These are phyloP conservation scores for Diaperis boleti DNA, from an alignment of 2,888 invertebrate genomes.

Conservation along the genomic window DNA sequence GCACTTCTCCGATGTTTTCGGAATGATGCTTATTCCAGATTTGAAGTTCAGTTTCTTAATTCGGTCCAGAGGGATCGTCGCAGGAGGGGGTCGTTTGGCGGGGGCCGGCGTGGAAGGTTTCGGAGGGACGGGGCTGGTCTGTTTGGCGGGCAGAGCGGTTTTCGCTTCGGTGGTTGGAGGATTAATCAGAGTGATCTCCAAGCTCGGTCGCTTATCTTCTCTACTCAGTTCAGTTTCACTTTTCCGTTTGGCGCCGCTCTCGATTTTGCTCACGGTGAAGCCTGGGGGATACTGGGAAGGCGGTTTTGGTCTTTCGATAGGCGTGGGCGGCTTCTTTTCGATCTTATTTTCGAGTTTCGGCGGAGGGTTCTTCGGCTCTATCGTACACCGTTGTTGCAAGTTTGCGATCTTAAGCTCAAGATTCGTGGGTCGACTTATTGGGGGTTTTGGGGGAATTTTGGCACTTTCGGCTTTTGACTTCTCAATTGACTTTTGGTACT, in stretches of 20 bases:
- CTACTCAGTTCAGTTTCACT: constrained; percentile 48
- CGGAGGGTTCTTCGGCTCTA: constrained; percentile 54
- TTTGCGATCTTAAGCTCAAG: constrained; percentile 58
- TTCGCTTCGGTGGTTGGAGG: constrained; percentile 46
- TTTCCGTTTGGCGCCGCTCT: constrained; percentile 62
- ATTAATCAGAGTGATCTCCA: constrained; percentile 64
- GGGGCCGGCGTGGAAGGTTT: constrained; percentile 16
- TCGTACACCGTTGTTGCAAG: constrained; percentile 59
- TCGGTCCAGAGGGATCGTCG: constrained; percentile 69
- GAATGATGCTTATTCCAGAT: constrained; percentile 60
- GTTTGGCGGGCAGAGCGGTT: constrained; percentile 38
- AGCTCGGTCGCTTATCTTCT: constrained; percentile 61
- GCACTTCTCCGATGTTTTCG: constrained; percentile 60
- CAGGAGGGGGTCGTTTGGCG: constrained; percentile 68
- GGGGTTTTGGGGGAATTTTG: constrained; percentile 8
- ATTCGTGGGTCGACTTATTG: constrained; percentile 10
- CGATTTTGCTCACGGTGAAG: constrained; percentile 66
- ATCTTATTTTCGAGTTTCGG: constrained; percentile 30
- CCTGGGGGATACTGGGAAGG: constrained; percentile 56
- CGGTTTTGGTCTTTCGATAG: constrained; percentile 44
- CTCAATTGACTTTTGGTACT: constrained; percentile 49
- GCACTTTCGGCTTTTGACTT: constrained; percentile 41
- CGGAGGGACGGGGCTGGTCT: constrained; percentile 12
- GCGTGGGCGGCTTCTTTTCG: constrained; percentile 49
- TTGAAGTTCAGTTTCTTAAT: constrained; percentile 64